Percentiles rank a stretch among this genome's conserved stretches.
Evolutionary conservation across 2,113 vertebrate genomes (phyloP).

Genomic region (Psilopsiagon aymara): DNA sequence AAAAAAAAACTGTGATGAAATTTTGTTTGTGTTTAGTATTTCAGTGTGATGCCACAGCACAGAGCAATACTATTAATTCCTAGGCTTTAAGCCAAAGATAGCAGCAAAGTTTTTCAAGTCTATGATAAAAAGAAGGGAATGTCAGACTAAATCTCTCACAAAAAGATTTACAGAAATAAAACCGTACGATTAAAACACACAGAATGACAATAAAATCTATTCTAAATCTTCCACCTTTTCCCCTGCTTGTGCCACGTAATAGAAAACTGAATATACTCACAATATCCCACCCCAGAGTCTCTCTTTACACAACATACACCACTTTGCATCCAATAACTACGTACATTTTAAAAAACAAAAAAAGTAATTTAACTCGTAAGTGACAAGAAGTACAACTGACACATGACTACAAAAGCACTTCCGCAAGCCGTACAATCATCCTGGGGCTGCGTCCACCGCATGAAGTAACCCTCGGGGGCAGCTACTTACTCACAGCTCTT

Average conservation of each 20-base stretch:
- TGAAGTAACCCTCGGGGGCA: not conserved
- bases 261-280: not conserved
- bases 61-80: not conserved
- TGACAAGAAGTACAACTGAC: not conserved
- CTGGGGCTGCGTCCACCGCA: not conserved
- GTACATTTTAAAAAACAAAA: not conserved
- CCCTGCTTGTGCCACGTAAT: not conserved
- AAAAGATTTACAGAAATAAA: not conserved
- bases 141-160: not conserved
- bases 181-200: not conserved
- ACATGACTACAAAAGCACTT: not conserved
- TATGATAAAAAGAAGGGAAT: not conserved
- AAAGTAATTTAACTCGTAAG: not conserved
- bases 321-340: not conserved
- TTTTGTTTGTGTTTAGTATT: not conserved
- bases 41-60: not conserved
- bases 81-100: not conserved
- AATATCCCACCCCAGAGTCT: not conserved
- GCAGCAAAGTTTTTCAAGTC: not conserved
- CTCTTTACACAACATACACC: not conserved
- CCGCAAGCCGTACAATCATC: not conserved
- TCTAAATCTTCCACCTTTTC: not conserved
- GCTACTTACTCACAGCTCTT: not conserved
- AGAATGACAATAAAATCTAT: not conserved
- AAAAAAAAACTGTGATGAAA: not conserved